Base-by-base conservation (phyloP, 2,113 vertebrate species). In the Peromyscus maniculatus region DNA sequence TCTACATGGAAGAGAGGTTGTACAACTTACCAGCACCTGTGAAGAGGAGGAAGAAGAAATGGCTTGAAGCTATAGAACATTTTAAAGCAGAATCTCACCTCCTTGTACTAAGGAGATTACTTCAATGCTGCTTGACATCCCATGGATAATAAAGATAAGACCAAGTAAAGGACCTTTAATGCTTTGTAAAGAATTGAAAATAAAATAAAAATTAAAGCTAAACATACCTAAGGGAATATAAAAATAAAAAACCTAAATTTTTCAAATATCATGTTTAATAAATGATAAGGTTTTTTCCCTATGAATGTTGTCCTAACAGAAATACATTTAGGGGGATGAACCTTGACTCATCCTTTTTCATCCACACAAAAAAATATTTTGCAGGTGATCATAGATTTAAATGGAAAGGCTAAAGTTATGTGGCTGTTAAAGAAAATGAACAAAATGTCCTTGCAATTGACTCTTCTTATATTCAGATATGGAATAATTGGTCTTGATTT, bases 251-350 rank as follows among this genome's bases (percentile, higher is more conserved):
- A 33, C 31, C 17, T 26, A 15, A 93, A 55, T 49, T 67, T 82
- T 94, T 88, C 33, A 96, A 94, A 74, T 67, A 77, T 5, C 17
- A 59, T 83, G 4, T 26, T 91, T 59, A 94, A 79, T 64, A 87
- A 91, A 84, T 31, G n/a, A 31, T 84, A 64, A 3, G 36, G 11
- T 28, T 4, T 75, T 3, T 46, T 87, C 91, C 52, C n/a, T 46
- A 77, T 22, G 74, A 57, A 62, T n/a, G 36, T 19, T 89, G 10
- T 11, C 49, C 7, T 79, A 39, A 33, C 46, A 46, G 26, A 62
- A 52, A 71, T 87, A 69, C 17, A 36, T 86, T 57, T 52, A 19
- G 1, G 16, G 5, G 66, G 67, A 49, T 67, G 71, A 79, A 82
- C 43, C 19, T 86, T 39, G 39, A 84, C 28, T 3, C 17, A 43